These are phyloP conservation scores for Acromyrmex charruanus DNA, from an alignment of 1,140 invertebrate genomes.

Conservation along the genomic window DNA sequence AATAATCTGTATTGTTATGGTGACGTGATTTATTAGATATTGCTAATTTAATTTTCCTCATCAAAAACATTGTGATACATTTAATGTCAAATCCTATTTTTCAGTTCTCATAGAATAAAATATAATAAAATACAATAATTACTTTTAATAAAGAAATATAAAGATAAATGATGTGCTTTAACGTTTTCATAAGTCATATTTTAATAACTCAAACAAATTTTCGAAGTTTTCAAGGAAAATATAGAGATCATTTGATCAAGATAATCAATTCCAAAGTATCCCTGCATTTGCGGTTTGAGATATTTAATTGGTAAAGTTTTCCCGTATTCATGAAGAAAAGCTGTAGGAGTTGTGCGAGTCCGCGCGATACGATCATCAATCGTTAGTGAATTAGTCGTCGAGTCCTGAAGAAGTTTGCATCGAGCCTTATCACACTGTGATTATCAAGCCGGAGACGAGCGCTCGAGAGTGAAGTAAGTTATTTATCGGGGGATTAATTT, in stretches of 20 bases:
- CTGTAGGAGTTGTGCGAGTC: background rate
- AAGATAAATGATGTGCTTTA: background rate
- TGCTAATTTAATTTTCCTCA: background rate
- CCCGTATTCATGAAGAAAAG: background rate
- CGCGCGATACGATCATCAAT: slow-evolving; percentile 46
- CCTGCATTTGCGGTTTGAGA: background rate
- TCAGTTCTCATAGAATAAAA: background rate
- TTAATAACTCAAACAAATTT: background rate
- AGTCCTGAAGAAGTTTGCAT: slow-evolving; percentile 28
- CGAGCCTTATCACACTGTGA: slow-evolving; percentile 23
- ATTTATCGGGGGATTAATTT: slow-evolving; percentile 70
- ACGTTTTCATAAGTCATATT: slow-evolving; percentile 1
- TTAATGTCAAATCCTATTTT: background rate
- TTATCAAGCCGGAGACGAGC: slow-evolving; percentile 37
- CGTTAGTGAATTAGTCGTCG: slow-evolving; percentile 23
- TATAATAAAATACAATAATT: background rate
- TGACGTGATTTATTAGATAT: background rate
- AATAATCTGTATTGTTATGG: background rate
- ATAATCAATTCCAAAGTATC: background rate
- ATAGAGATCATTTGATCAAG: background rate
- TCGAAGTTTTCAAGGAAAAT: background rate
- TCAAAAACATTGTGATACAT: background rate
- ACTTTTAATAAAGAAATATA: background rate
- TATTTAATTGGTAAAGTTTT: slow-evolving; percentile 61
- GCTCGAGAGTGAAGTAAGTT: slow-evolving; percentile 54